A percentile compares a stretch with the other conserved stretches of the same genome.
Conservation (phyloP, 2,113 vertebrate species). For the Dendropsophus ebraccatus region DNA sequence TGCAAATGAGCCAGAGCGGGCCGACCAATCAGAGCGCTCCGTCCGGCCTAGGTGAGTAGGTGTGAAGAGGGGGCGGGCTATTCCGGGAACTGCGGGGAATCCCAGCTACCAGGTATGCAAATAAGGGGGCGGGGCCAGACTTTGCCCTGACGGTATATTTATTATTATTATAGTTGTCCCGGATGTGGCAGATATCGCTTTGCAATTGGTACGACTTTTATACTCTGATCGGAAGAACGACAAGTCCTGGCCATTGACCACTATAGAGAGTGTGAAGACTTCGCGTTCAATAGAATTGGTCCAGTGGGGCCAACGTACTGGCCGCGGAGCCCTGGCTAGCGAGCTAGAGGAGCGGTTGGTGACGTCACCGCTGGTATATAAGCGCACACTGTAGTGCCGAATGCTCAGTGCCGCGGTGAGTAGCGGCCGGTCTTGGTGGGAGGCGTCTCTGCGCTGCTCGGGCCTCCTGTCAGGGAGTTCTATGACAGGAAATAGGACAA, state of each 20-base stretch:
- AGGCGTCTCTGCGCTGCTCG: not conserved
- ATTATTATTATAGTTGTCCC: not conserved
- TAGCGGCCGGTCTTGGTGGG: not conserved
- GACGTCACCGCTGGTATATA: not conserved
- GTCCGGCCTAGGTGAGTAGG: too few relatives aligned
- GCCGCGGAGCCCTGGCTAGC: too few relatives aligned
- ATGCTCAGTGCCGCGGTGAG: not conserved
- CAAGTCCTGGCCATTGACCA: too few relatives aligned
- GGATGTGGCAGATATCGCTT: not conserved
- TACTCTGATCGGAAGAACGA: too few relatives aligned
- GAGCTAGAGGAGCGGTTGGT: not conserved
- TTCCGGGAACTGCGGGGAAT: slow-evolving; percentile 17
- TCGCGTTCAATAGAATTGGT: not conserved
- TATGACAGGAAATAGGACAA: too few relatives aligned
- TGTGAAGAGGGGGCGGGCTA: too few relatives aligned
- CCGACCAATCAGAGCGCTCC: not conserved
- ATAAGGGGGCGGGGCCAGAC: not conserved
- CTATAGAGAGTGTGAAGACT: too few relatives aligned
- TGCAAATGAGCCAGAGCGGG: too few relatives aligned
- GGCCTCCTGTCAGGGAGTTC: not conserved
- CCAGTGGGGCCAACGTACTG: too few relatives aligned
- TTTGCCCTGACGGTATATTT: not conserved
- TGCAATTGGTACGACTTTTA: too few relatives aligned
- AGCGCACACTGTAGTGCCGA: not conserved
- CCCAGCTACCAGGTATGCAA: slow-evolving; percentile 10